A percentile compares a stretch with the other conserved stretches of the same genome.
phyloP scores from a whole-genome alignment of 1,140 invertebrate species.

The Papilio aristodemus region DNA sequence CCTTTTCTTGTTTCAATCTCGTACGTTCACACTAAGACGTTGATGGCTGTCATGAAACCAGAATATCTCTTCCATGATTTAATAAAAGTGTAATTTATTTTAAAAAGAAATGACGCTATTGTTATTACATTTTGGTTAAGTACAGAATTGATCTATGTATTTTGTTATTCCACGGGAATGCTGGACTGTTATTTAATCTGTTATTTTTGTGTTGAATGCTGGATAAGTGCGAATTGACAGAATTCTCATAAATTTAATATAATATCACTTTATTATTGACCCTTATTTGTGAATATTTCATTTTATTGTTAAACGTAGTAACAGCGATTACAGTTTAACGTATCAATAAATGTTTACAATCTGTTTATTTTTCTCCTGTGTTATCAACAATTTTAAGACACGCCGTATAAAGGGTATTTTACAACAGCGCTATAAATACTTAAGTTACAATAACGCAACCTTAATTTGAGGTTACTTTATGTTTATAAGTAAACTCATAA shows the following conservation, averaged over 20 bases:
- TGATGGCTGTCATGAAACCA: constrained; percentile 11
- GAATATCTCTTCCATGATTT: constrained; percentile 10
- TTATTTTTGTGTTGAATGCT: too few species aligned
- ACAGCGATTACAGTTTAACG: constrained; percentile 14
- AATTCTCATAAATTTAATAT: too few species aligned
- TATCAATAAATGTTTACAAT: constrained; percentile 15
- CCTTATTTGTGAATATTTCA: neutral
- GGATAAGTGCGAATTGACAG: too few species aligned
- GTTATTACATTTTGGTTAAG: neutral
- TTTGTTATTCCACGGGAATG: too few species aligned
- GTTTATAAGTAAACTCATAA: constrained; percentile 22
- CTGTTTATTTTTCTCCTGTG: constrained; percentile 22
- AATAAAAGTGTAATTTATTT: neutral
- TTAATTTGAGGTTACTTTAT: constrained; percentile 20
- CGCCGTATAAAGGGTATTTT: constrained; percentile 20
- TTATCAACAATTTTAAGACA: constrained; percentile 25
- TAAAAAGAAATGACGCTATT: neutral
- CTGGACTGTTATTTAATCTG: too few species aligned
- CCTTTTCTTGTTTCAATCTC: constrained; percentile 29
- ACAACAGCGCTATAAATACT: constrained; percentile 13
- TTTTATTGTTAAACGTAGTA: constrained; percentile 21
- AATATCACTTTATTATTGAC: constrained; percentile 4
- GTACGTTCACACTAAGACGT: constrained; percentile 21
- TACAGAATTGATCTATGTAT: too few species aligned
- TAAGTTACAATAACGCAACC: constrained; percentile 25